Evolutionary conservation across 1,140 invertebrate species (phyloP), one percentile per base, ranked within the genome.

Genomic region (Calephelis virginiensis): DNA sequence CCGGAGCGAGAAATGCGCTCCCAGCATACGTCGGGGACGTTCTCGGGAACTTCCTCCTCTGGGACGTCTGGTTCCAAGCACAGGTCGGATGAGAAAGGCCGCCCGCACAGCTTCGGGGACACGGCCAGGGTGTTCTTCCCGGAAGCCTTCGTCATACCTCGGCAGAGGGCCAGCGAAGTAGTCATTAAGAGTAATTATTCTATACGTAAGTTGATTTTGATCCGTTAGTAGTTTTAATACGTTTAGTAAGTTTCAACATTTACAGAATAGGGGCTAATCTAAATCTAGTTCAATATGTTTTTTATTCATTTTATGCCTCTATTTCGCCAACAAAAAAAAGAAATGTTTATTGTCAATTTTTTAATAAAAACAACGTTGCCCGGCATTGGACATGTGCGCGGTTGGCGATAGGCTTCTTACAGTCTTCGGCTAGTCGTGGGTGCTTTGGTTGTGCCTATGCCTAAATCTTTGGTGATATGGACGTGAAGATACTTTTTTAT

Each of bases 41-140:
- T 90, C 71, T 92, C 90, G 1, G 90, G 87, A 0, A 91, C 90
- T 8, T 92, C 91, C 0, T 92, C 91, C 0, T 91, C 89, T 3
- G 89, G 89, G 0, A 92, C 90, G 7, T 92, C 91, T 6, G 91
- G 89, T 9, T 91, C 89, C 17, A 89, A 89, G 64, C 86, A 43
- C 40, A 43, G 85, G 53, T 83, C 83, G 0, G 89, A 91, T 11
- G 80, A 83, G 63, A 75, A 77, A 50, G 78, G 71, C 65, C 71
- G 89, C 11, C 85, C 88, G 0, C 67, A 85, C 8, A 89, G 81
- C 63, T 90, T 85, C 50, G 84, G 83, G 6, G 90, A 91, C 64
- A 11, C 17, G 9, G 50, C 50, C 9, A 28, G 50, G 50, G 17
- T 56, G 17, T 56, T 56, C 17, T 56, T 56, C 17, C 50, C 50